Conservation (phyloP, 2,888 invertebrate genomes). For the Limnephilus marmoratus region DNA sequence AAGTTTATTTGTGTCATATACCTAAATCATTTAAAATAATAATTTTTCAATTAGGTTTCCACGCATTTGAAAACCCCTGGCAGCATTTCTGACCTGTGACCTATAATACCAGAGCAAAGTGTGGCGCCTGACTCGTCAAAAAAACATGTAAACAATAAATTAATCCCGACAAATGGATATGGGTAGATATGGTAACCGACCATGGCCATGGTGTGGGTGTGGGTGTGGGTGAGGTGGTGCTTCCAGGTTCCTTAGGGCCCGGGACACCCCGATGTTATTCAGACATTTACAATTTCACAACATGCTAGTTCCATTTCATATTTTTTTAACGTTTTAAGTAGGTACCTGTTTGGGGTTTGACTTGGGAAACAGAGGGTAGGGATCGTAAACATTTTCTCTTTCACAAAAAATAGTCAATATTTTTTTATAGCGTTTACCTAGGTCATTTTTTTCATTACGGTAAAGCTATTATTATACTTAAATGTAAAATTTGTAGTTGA, state of each 20-base stretch:
- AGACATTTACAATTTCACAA: not conserved
- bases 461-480: no score
- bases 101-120: not conserved
- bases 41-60: no score
- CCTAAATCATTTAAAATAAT: no score
- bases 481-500: no score
- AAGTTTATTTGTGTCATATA: no score
- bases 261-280: constrained; percentile 11
- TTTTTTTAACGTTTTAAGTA: constrained; percentile 52
- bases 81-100: constrained; percentile 25
- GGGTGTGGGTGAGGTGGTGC: not conserved
- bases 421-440: not conserved
- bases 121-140: constrained; percentile 53
- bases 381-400: constrained; percentile 6
- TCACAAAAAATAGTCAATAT: not conserved
- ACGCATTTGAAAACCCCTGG: not conserved
- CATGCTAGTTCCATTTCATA: constrained; percentile 59
- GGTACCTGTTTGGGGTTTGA: constrained; percentile 37
- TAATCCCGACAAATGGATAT: constrained; percentile 51
- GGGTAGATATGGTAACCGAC: not conserved
- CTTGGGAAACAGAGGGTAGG: not conserved
- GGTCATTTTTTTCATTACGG: no score
- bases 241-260: not conserved
- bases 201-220: not conserved
- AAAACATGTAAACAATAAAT: constrained; percentile 65